A percentile compares a stretch with the other conserved stretches of the same genome.
phyloP scores from a whole-genome alignment of 2,113 vertebrate genomes.

The Prolemur simus region DNA sequence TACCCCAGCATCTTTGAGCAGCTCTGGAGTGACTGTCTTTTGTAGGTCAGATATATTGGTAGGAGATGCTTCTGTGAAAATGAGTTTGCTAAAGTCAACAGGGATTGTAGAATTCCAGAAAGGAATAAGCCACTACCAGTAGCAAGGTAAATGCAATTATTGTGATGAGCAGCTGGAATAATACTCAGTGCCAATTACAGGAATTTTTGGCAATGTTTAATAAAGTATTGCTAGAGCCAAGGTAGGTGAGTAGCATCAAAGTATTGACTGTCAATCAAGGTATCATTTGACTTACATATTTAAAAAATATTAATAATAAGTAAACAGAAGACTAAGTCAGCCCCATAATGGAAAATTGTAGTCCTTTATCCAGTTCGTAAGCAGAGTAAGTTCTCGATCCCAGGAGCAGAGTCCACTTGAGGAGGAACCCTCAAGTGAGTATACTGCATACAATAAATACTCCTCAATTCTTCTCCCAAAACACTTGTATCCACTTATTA shows the following conservation, averaged over 20 bases:
- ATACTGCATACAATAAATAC: not conserved
- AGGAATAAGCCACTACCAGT: not conserved
- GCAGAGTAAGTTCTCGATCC: not conserved
- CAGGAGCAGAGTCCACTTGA: not conserved
- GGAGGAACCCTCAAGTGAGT: not conserved
- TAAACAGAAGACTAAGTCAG: not conserved
- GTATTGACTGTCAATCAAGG: not conserved
- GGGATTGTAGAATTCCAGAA: not conserved
- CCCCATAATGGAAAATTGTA: not conserved
- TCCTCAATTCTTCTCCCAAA: not conserved
- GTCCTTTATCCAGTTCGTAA: not conserved
- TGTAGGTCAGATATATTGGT: not conserved
- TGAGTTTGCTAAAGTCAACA: not conserved
- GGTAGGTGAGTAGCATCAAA: not conserved
- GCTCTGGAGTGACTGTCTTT: not conserved
- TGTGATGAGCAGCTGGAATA: not conserved
- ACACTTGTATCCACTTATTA: not conserved
- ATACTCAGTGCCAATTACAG: not conserved
- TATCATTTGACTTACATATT: not conserved
- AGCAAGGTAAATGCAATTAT: not conserved
- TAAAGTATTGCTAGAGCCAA: not conserved
- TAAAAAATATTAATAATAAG: not conserved
- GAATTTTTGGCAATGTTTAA: not conserved
- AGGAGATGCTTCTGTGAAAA: not conserved
- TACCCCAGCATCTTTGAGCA: not conserved